Base-by-base conservation (phyloP, 2,888 invertebrate genomes). In the Caenorhabditis japonica region DNA sequence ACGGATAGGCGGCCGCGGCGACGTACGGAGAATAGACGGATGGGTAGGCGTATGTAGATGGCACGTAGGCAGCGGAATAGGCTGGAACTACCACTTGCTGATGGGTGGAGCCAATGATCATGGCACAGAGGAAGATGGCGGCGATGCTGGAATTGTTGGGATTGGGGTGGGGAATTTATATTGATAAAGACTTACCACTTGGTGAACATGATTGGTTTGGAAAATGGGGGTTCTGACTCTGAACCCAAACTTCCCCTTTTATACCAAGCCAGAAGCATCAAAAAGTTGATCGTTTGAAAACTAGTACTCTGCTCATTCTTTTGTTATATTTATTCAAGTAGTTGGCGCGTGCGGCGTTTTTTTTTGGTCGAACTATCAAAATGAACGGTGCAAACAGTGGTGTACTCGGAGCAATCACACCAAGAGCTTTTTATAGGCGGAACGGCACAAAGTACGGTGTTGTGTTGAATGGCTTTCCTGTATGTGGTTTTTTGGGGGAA, bases 11-110 rank as follows among this genome's bases (percentile, higher is more conserved):
- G 17, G 68, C 68, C 25, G 58, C 58, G 33, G 68, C 68, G 15
- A 59, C 68, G 46, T 68, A 68, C 43, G 68, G 68, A 52, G 68
- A 68, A 38, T 66, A 66, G 36, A 66, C 66, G 5, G 66, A 66
- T 43, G 66, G 66, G 30, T 66, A 66, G 43, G 56, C 66, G 27
- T 64, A 64, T 2, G 55, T 47, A n/a, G 68, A 68, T 43, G 68
- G 68, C 36, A 47, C 44, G 27, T 68, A 68, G 59, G 68, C 68
- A 17, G 68, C 68, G 2, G 68, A 58, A 19, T 68, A 68, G 53
- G 68, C 52, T 33, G 68, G 68, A 8, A 68, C 68, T n/a, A n/a
- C n/a, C 4, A 68, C 68, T 27, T 52, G 52, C 47, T 68, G 68
- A 19, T 52, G 52, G 1, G 52, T 56, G 46, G 68, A 52, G 34